phyloP scores from a whole-genome alignment of 2,888 invertebrate genomes.

The Latrodectus hesperus region DNA sequence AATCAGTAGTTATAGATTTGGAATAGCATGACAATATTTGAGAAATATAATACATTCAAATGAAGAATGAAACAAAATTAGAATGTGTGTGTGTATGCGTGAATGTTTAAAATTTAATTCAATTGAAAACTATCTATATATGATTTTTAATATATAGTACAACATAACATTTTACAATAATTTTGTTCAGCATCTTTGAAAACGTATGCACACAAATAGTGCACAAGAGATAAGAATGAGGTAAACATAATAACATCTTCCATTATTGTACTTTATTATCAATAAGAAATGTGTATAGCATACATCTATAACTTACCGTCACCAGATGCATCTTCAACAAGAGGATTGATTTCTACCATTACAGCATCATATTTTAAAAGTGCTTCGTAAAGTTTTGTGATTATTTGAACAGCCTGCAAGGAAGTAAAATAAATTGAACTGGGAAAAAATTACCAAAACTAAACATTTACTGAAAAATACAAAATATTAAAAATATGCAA shows the following conservation, averaged over 20 bases:
- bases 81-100: too few relatives aligned
- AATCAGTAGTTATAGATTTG: too few relatives aligned
- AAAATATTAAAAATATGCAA: too few relatives aligned
- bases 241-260: not conserved
- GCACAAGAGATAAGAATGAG: not conserved
- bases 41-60: too few relatives aligned
- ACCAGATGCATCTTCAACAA: conserved; percentile 88
- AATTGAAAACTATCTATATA: not conserved
- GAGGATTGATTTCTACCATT: conserved; percentile 94
- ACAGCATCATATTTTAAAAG: conserved; percentile 92
- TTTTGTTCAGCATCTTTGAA: not conserved
- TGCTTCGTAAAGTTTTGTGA: conserved; percentile 87
- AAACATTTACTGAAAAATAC: too few relatives aligned
- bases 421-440: not conserved
- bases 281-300: not conserved
- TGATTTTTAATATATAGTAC: not conserved
- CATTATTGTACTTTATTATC: not conserved
- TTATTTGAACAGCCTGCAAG: conserved; percentile 81
- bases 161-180: not conserved
- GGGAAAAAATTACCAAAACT: too few relatives aligned
- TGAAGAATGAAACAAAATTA: too few relatives aligned
- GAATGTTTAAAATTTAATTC: too few relatives aligned
- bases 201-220: not conserved
- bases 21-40: too few relatives aligned
- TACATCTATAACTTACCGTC: conserved; percentile 73